These are phyloP conservation scores for Diorhabda carinulata DNA, from an alignment of 1,140 invertebrate genomes.

Conservation along the genomic window DNA sequence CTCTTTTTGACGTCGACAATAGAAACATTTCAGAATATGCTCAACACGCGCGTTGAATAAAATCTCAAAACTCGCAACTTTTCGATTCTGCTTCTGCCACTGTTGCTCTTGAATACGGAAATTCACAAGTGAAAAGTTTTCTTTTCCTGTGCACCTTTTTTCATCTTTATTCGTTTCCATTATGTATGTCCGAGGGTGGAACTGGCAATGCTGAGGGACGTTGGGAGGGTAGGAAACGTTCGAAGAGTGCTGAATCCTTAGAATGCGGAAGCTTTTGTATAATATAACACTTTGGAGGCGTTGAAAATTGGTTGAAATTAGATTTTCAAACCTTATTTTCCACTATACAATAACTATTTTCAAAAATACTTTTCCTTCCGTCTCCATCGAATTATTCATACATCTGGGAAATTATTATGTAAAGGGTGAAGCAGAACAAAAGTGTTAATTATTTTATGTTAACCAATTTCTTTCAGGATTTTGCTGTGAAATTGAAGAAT, in stretches of 20 bases:
- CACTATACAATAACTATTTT: too few relatives aligned
- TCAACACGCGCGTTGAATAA: slow-evolving; percentile 32
- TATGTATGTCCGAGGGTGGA: slow-evolving; percentile 31
- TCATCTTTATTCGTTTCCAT: slow-evolving; percentile 25
- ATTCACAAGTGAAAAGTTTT: slow-evolving; percentile 34
- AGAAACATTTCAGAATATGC: slow-evolving; percentile 26
- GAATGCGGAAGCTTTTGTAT: slow-evolving; percentile 2
- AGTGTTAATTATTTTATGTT: too few relatives aligned
- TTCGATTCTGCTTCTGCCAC: slow-evolving; percentile 28
- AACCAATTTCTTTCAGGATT: too few relatives aligned
- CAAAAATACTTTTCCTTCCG: too few relatives aligned
- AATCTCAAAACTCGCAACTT: slow-evolving; percentile 29
- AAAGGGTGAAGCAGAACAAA: too few relatives aligned
- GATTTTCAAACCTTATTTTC: too few relatives aligned
- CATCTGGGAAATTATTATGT: too few relatives aligned
- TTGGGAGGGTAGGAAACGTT: too few relatives aligned
- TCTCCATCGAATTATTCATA: too few relatives aligned
- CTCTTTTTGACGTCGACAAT: slow-evolving; percentile 13
- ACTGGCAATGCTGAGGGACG: neutral
- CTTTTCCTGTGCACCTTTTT: slow-evolving; percentile 20
- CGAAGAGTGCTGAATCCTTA: neutral
- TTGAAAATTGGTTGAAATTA: too few relatives aligned
- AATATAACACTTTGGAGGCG: neutral
- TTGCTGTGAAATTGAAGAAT: too few relatives aligned
- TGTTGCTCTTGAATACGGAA: slow-evolving; percentile 34